These are phyloP conservation scores for Macropis europaea DNA, from an alignment of 2,888 invertebrate genomes.

Conservation along the genomic window DNA sequence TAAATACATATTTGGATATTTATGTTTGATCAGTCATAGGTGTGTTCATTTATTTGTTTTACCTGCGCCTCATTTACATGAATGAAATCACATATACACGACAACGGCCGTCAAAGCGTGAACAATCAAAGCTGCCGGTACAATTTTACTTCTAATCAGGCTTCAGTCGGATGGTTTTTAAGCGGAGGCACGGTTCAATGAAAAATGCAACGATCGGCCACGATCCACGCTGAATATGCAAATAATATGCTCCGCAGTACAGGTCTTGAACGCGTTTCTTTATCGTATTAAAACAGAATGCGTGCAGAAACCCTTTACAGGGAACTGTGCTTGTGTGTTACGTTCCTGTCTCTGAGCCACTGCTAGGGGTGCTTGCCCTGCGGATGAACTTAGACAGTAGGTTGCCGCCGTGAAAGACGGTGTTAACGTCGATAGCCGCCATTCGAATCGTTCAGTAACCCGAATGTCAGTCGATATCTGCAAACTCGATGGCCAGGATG, in stretches of 20 bases:
- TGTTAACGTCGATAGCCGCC: slow-evolving; percentile 56
- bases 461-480: slow-evolving; percentile 57
- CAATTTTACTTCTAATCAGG: too few species aligned
- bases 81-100: too few species aligned
- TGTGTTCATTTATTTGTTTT: too few species aligned
- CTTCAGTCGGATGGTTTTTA: too few species aligned
- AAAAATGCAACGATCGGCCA: too few species aligned
- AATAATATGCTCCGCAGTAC: slow-evolving; percentile 4
- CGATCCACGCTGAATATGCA: slow-evolving; percentile 11
- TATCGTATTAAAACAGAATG: slow-evolving; percentile 49
- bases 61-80: too few species aligned
- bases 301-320: slow-evolving; percentile 42
- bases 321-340: slow-evolving; percentile 53
- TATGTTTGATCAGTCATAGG: too few species aligned
- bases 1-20: too few species aligned
- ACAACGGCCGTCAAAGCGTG: too few species aligned
- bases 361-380: slow-evolving; percentile 75
- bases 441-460: slow-evolving; percentile 33
- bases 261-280: slow-evolving; percentile 44
- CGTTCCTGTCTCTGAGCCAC: slow-evolving; percentile 73
- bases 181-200: too few species aligned
- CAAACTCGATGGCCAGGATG: slow-evolving; percentile 54
- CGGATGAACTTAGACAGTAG: slow-evolving; percentile 68
- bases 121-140: too few species aligned
- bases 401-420: slow-evolving; percentile 53